Evolutionary conservation across 2,113 vertebrate species (phyloP).

Genomic region (Perca schrenkii): DNA sequence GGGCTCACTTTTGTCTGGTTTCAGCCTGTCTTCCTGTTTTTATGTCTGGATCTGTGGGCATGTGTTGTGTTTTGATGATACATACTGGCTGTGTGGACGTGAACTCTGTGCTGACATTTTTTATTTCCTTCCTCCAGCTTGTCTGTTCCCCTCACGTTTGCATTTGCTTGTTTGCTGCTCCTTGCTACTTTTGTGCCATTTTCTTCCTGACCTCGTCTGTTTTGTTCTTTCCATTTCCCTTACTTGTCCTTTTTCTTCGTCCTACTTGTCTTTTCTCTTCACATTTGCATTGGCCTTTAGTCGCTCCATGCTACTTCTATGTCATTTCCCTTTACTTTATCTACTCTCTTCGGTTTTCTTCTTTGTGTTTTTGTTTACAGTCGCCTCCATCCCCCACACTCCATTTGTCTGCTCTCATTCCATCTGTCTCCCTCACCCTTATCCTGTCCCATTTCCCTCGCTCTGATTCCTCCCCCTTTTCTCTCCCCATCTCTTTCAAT

Average conservation of each 20-base stretch:
- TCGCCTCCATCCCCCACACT: conserved; percentile 10
- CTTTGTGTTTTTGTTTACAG: conserved; percentile 25
- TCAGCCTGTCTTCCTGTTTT: conserved; percentile 11
- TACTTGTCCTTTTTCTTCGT: conserved; percentile 31
- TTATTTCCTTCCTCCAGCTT: conserved; percentile 6
- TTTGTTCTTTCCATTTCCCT: conserved; percentile 9
- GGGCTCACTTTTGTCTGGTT: conserved; percentile 12
- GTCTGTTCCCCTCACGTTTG: conserved; percentile 48
- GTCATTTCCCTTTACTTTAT: conserved; percentile 46
- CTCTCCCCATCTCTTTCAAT: not conserved
- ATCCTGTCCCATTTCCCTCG: conserved; percentile 24
- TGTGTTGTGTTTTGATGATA: conserved; percentile 10
- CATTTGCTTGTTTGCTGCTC: conserved; percentile 23
- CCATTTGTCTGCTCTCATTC: conserved; percentile 36
- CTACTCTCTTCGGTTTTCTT: conserved; percentile 1
- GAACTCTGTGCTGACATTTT: conserved; percentile 7
- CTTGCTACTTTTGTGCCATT: conserved; percentile 28
- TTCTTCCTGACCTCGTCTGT: conserved; percentile 26
- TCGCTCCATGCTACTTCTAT: conserved; percentile 10
- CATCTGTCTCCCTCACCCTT: conserved; percentile 34
- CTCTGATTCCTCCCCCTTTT: not conserved
- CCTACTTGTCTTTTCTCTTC: conserved; percentile 19
- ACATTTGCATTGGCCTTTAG: conserved; percentile 27
- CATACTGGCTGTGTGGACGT: not conserved
- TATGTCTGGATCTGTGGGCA: conserved; percentile 13